Percentiles rank a stretch among this genome's conserved stretches.
Evolutionary conservation across 2,797 vertebrate genomes (phyloP).

Genomic region (Anabacerthia variegaticeps): DNA sequence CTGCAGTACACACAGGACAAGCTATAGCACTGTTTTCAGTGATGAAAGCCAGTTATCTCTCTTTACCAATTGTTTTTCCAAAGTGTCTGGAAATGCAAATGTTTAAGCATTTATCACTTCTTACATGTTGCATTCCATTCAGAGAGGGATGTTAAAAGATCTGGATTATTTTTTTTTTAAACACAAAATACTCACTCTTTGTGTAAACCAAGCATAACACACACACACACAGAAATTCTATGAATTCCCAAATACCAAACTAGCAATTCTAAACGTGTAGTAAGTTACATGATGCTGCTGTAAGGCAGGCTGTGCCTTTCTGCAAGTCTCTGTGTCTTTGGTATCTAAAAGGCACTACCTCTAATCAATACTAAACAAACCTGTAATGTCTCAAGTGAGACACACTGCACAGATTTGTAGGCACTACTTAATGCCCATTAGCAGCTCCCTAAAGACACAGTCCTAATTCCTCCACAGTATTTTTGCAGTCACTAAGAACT

Average conservation of each 20-base stretch:
- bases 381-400: not conserved
- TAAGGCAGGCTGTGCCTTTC: not conserved
- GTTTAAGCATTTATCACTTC: slow-evolving; percentile 17
- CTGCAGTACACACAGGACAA: not conserved
- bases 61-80: slow-evolving; percentile 13
- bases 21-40: not conserved
- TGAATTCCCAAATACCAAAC: not conserved
- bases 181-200: slow-evolving; percentile 19
- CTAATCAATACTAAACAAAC: not conserved
- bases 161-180: not conserved
- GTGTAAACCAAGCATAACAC: slow-evolving; percentile 26
- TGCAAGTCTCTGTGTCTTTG: not conserved
- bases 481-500: not conserved
- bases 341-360: not conserved
- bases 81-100: slow-evolving; percentile 9
- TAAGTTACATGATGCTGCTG: not conserved
- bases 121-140: not conserved
- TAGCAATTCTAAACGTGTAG: not conserved
- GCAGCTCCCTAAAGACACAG: not conserved
- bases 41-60: slow-evolving; percentile 1
- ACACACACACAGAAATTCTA: not conserved
- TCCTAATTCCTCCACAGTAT: not conserved
- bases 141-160: slow-evolving; percentile 36
- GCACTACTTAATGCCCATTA: not conserved
- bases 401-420: not conserved